Percentiles rank a stretch among this genome's conserved stretches.
Evolutionary conservation across 2,888 invertebrate genomes (phyloP).

Genomic region (Ecliptopera silaceata): DNA sequence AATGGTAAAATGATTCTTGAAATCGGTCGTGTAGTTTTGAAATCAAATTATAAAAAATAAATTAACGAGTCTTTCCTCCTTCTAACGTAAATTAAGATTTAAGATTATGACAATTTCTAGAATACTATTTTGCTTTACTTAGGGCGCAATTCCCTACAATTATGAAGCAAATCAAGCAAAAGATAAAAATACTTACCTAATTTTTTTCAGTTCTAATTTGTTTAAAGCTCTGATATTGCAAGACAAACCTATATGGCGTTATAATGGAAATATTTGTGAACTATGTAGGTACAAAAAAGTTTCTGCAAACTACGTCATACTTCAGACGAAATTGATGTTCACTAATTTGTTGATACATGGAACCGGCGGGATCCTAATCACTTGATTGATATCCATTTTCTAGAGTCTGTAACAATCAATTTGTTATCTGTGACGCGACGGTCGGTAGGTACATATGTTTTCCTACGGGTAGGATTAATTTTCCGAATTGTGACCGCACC

Average conservation of each 20-base stretch:
- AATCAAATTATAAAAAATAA: too few relatives aligned
- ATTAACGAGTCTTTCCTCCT: too few relatives aligned
- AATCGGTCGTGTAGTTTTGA: too few relatives aligned
- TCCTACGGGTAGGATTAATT: constrained; percentile 75
- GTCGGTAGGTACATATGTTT: constrained; percentile 56
- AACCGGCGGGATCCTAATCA: constrained; percentile 67
- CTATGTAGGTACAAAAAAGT: neutral
- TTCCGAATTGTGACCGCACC: constrained; percentile 77
- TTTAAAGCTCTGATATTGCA: neutral
- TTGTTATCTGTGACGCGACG: constrained; percentile 55
- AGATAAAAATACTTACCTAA: too few relatives aligned
- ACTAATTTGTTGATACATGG: constrained; percentile 63
- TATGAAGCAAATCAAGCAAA: too few relatives aligned
- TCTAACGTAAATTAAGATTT: too few relatives aligned
- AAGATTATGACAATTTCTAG: too few relatives aligned
- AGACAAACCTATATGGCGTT: neutral
- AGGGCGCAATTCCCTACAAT: too few relatives aligned
- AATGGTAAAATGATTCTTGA: too few relatives aligned
- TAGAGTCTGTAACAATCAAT: constrained; percentile 67
- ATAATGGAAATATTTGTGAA: constrained; percentile 10
- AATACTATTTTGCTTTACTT: too few relatives aligned
- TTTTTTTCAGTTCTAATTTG: too few relatives aligned
- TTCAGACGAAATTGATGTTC: constrained; percentile 47
- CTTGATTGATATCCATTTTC: constrained; percentile 66
- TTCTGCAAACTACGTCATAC: constrained; percentile 44